Percentiles rank a stretch among this genome's conserved stretches.
phyloP scores from a whole-genome alignment of 2,888 invertebrate genomes.

The Cosmopolites sordidus region DNA sequence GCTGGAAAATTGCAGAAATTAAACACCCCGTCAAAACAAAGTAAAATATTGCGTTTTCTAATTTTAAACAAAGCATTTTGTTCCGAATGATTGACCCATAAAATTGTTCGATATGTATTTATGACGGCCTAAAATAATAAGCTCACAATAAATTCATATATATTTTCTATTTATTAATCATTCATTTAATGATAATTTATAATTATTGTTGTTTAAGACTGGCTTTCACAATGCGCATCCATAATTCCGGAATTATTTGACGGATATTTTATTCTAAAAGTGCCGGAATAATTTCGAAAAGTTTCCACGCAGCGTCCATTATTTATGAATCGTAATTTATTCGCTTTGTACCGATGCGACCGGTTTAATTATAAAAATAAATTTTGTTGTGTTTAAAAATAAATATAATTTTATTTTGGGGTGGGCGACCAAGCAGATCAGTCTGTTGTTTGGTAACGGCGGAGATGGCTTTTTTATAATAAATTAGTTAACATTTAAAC shows the following conservation, averaged over 20 bases:
- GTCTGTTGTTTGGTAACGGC: too few species aligned
- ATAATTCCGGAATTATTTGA: conserved; percentile 15
- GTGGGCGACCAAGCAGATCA: neutral
- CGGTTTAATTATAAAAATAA: conserved; percentile 1
- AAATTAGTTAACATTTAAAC: too few species aligned
- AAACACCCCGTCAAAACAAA: conserved; percentile 27
- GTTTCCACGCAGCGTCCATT: conserved; percentile 1
- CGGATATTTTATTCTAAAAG: conserved; percentile 3
- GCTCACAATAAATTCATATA: conserved; percentile 20
- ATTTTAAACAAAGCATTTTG: conserved; percentile 27
- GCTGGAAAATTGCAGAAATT: conserved; percentile 24
- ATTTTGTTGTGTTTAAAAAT: neutral
- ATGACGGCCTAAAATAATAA: conserved; percentile 25
- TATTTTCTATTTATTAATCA: conserved; percentile 23
- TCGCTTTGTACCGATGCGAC: conserved; percentile 1
- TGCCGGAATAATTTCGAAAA: conserved; percentile 1
- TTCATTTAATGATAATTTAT: conserved; percentile 22
- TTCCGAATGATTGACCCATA: conserved; percentile 25
- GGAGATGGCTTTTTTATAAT: too few species aligned
- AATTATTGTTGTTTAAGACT: conserved; percentile 21
- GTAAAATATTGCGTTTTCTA: conserved; percentile 26
- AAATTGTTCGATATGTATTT: conserved; percentile 24
- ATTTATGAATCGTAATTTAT: conserved; percentile 2
- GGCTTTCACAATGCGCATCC: conserved; percentile 10
- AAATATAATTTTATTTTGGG: neutral